Conservation (phyloP, 1,140 invertebrate genomes). For the Drosophila oshimai region DNA sequence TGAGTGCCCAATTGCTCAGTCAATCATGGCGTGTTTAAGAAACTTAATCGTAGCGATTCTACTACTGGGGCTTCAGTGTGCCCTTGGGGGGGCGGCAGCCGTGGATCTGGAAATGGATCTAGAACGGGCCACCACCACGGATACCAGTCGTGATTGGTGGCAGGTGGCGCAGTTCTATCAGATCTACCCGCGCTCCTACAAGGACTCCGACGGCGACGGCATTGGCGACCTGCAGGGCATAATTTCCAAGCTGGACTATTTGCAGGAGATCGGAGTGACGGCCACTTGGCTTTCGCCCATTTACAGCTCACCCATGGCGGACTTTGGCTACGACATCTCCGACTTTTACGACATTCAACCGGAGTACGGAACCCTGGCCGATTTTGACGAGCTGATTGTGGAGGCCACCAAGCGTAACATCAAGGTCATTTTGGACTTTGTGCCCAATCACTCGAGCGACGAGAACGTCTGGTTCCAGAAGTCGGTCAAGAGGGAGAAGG, state of each 20-base stretch:
- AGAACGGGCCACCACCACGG: constrained; percentile 7
- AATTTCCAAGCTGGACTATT: constrained; percentile 84
- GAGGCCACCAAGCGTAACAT: constrained; percentile 83
- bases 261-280: constrained; percentile 84
- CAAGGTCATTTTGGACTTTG: constrained; percentile 81
- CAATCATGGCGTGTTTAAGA: constrained; percentile 40
- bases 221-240: constrained; percentile 85
- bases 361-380: constrained; percentile 88
- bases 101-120: constrained; percentile 30
- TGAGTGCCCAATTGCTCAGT: background rate
- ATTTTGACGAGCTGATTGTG: constrained; percentile 87
- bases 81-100: constrained; percentile 16
- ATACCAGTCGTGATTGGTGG: constrained; percentile 85
- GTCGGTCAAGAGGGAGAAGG: constrained; percentile 84
- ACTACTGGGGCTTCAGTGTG: constrained; percentile 12
- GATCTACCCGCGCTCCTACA: constrained; percentile 88
- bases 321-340: constrained; percentile 88
- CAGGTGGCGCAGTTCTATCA: constrained; percentile 87
- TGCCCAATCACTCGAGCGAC: constrained; percentile 89
- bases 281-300: constrained; percentile 89
- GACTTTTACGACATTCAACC: constrained; percentile 89
- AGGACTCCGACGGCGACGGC: constrained; percentile 88
- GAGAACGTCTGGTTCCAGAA: constrained; percentile 88
- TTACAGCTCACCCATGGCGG: constrained; percentile 87
- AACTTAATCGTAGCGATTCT: constrained; percentile 28